Percentiles rank a stretch among this genome's conserved stretches.
These are phyloP conservation scores for Amblyteles armatorius DNA, from an alignment of 2,888 invertebrate species.

Conservation along the genomic window DNA sequence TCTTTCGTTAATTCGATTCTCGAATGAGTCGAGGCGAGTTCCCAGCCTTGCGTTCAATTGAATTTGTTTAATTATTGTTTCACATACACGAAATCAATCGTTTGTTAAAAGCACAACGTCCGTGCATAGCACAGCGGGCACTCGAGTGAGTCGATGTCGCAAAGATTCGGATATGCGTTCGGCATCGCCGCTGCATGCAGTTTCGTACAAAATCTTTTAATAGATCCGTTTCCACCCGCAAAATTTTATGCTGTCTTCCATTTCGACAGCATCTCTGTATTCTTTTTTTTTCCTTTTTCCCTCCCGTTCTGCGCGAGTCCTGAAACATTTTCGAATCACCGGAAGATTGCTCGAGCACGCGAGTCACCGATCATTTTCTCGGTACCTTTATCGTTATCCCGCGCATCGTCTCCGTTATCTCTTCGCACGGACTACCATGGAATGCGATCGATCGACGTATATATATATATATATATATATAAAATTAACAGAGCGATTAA, in stretches of 20 bases:
- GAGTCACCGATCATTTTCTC: constrained; percentile 5
- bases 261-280: not conserved
- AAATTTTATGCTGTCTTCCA: not conserved
- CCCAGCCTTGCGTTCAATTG: not conserved
- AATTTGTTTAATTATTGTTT: constrained; percentile 27
- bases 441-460: constrained; percentile 14
- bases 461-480: not conserved
- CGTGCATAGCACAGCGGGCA: not conserved
- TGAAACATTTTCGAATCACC: not conserved
- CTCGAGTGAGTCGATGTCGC: constrained; percentile 31
- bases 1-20: not conserved
- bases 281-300: not conserved
- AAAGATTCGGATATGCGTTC: constrained; percentile 19
- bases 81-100: constrained; percentile 30
- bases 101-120: not conserved
- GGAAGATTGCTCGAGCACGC: not conserved
- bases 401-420: constrained; percentile 19
- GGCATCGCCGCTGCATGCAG: not conserved
- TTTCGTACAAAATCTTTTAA: constrained; percentile 20
- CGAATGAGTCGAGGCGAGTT: not conserved
- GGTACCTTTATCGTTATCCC: constrained; percentile 28
- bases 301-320: not conserved
- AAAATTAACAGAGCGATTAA: not conserved
- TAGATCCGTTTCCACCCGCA: constrained; percentile 26
- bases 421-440: not conserved